Percentiles rank a stretch among this genome's conserved stretches.
These are phyloP conservation scores for Apamea monoglypha DNA, from an alignment of 2,888 invertebrate genomes.

Conservation along the genomic window DNA sequence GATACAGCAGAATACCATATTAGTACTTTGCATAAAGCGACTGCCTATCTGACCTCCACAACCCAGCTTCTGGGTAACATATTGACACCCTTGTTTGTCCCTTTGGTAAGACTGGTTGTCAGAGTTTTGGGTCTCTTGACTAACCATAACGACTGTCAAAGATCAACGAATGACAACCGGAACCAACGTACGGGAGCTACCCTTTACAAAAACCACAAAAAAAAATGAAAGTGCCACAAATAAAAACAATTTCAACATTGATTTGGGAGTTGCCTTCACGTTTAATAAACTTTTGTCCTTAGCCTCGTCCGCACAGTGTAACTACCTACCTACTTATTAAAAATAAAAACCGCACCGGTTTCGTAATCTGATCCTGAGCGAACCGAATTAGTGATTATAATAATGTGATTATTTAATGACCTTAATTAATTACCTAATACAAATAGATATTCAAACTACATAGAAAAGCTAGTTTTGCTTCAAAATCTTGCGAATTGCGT, in stretches of 20 bases:
- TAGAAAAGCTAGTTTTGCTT: slow-evolving; percentile 30
- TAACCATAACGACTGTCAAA: not conserved
- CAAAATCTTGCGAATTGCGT: slow-evolving; percentile 33
- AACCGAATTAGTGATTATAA: slow-evolving; percentile 17
- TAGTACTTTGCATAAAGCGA: not conserved
- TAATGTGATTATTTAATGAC: slow-evolving; percentile 41
- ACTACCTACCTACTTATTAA: not conserved
- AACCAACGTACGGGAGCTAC: not conserved
- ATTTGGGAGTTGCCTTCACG: slow-evolving; percentile 1
- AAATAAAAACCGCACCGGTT: slow-evolving; percentile 34
- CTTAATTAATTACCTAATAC: slow-evolving; percentile 38
- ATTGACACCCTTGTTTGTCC: not conserved
- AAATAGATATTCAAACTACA: slow-evolving; percentile 26
- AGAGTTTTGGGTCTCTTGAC: not conserved
- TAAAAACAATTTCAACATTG: not conserved
- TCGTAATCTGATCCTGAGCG: slow-evolving; percentile 29
- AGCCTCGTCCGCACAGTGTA: not conserved
- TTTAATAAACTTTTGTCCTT: slow-evolving; percentile 15
- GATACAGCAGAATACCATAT: too few species aligned
- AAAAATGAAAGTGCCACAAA: not conserved
- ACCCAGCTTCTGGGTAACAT: not conserved
- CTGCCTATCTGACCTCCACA: not conserved
- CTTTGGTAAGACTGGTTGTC: not conserved
- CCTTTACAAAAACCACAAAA: not conserved
- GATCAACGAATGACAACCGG: not conserved